Evolutionary conservation across 2,888 invertebrate species (phyloP).

Genomic region (Molorchus minor): DNA sequence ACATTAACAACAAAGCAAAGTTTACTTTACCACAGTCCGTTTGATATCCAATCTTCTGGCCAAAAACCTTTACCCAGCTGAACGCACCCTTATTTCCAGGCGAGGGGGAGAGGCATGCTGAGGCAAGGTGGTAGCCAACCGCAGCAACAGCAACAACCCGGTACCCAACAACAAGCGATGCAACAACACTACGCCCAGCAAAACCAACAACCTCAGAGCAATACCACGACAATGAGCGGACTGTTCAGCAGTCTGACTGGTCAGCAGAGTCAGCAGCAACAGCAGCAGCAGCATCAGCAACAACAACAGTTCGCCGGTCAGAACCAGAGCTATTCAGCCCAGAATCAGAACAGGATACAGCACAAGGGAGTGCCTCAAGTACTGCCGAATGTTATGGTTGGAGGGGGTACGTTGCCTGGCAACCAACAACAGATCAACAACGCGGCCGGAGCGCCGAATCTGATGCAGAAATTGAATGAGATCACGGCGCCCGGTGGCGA

Average conservation of each 20-base stretch:
- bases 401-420: constrained; percentile 40
- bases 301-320: constrained; percentile 52
- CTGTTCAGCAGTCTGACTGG: constrained; percentile 49
- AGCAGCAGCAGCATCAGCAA: constrained; percentile 52
- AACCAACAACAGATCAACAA: constrained; percentile 59
- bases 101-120: constrained; percentile 71
- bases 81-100: constrained; percentile 57
- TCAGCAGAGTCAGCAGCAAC: constrained; percentile 54
- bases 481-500: constrained; percentile 90
- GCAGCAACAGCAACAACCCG: constrained; percentile 53
- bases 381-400: constrained; percentile 60
- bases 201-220: constrained; percentile 47
- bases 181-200: constrained; percentile 50
- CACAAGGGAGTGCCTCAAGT: constrained; percentile 67
- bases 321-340: constrained; percentile 42
- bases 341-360: constrained; percentile 50
- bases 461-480: constrained; percentile 90
- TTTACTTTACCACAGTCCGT: neutral
- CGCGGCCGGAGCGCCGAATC: constrained; percentile 71
- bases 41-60: no score
- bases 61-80: neutral
- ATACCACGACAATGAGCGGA: constrained; percentile 38
- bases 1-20: neutral
- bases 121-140: constrained; percentile 65
- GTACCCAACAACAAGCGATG: constrained; percentile 44